Base-by-base conservation (phyloP, 2,113 vertebrate species). In the Chloropsis cyanopogon region DNA sequence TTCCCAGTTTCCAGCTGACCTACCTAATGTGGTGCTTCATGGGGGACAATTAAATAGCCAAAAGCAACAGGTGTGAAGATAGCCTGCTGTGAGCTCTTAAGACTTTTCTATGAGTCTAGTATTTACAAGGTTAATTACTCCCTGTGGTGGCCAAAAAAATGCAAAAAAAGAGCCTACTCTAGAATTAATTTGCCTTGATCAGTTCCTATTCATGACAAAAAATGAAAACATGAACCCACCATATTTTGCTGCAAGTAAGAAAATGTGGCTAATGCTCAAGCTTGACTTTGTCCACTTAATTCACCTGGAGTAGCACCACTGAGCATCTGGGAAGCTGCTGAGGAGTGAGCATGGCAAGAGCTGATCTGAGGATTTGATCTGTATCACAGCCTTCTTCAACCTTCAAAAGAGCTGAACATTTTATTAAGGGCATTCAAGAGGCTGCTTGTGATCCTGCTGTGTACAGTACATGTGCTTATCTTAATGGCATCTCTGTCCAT, bases 171-270 rank as follows among this genome's bases (percentile, higher is more conserved):
- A 26, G 3, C 23, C 68, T 61, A 13, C 18, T 70, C 28, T 29
- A 59, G n/a, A 72, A 47, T 56, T 76, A 29, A 66, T 64, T 89
- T 63, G 35, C 57, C 49, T 80, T 23, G 14, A 59, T 82, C 12
- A 11, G 4, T 79, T 85, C 29, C 29, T 79, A 16, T 76, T 80
- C 20, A 22, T 46, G 52, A 76, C 3, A 41, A n/a, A 22, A 52
- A n/a, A 1, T 0, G 1, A 49, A 69, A 39, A 3, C 28, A 68
- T 2, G 1, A 68, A 22, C 6, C 23, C 35, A 22, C 10, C 2
- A 5, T 14, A 50, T 57, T 83, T 73, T 54, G 7, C 35, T 75
- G n/a, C 52, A 81, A 81, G 73, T 70, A 79, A 56, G 49, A 84
- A 35, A 69, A 71, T 0, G 0, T 29, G 31, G 18, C 9, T 87